A percentile compares a stretch with the other conserved stretches of the same genome.
Conservation (phyloP, 2,113 vertebrate species). For the Spea bombifrons region DNA sequence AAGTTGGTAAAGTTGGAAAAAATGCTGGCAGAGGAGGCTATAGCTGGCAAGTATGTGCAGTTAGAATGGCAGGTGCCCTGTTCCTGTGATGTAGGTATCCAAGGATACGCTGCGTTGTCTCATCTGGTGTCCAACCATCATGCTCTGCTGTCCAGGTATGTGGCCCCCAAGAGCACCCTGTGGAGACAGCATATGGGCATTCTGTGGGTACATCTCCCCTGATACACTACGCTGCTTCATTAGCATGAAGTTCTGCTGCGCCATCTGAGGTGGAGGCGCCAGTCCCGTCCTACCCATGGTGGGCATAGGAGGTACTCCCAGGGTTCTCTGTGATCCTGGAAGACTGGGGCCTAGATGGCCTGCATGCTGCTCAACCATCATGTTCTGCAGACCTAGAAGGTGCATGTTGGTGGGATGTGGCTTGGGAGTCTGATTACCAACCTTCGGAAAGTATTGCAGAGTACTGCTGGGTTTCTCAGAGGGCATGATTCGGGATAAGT, state of each 20-base stretch:
- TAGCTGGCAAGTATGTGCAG: conserved; percentile 14
- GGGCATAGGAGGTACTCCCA: conserved; percentile 73
- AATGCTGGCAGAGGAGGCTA: conserved; percentile 6
- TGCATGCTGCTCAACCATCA: conserved; percentile 92
- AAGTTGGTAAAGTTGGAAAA: neutral
- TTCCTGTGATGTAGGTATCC: conserved; percentile 84
- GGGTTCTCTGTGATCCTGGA: conserved; percentile 73
- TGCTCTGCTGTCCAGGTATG: conserved; percentile 81
- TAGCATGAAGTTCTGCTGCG: conserved; percentile 95
- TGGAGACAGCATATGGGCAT: conserved; percentile 83
- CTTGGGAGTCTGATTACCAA: conserved; percentile 70
- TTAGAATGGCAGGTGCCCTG: conserved; percentile 75
- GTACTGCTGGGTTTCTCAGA: conserved; percentile 98
- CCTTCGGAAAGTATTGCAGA: conserved; percentile 96
- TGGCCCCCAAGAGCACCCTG: conserved; percentile 88
- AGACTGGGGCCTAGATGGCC: conserved; percentile 70
- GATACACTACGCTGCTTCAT: conserved; percentile 90
- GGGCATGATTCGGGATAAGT: conserved; percentile 96
- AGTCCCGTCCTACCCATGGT: conserved; percentile 92
- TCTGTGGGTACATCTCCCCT: conserved; percentile 85
- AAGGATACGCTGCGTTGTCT: conserved; percentile 90
- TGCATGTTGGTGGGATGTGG: conserved; percentile 87
- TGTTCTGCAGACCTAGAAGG: conserved; percentile 94
- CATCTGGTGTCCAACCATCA: conserved; percentile 88
- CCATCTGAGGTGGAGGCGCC: conserved; percentile 85